phyloP scores from a whole-genome alignment of 2,888 invertebrate genomes.

The Trichogramma dendrolimi region DNA sequence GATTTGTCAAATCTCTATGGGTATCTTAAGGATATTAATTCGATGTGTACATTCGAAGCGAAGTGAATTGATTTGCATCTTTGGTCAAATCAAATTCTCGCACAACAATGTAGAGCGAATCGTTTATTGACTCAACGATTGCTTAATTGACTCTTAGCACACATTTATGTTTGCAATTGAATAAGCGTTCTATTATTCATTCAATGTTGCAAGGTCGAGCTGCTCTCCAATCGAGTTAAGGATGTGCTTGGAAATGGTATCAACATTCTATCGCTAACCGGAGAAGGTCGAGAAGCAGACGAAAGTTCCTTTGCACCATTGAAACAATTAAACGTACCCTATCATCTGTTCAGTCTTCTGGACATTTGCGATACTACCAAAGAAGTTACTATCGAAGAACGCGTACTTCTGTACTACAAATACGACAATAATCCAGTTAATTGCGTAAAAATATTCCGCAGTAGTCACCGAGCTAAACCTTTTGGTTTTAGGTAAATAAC shows the following conservation, averaged over 20 bases:
- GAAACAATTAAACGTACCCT: conserved; percentile 77
- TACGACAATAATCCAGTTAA: conserved; percentile 95
- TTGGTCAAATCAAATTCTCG: no score
- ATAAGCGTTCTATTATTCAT: not conserved
- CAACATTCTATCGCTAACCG: conserved; percentile 84
- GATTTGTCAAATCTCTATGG: no score
- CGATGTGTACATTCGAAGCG: no score
- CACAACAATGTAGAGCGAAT: no score
- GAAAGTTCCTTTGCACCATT: conserved; percentile 86
- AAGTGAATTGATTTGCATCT: no score
- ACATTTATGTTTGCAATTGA: no score
- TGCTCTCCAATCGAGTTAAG: conserved; percentile 70
- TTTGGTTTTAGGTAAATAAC: conserved; percentile 70
- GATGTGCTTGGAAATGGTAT: conserved; percentile 87
- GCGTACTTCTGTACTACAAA: conserved; percentile 90
- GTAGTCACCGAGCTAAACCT: conserved; percentile 77
- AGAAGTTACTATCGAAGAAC: conserved; percentile 82
- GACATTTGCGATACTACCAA: conserved; percentile 96
- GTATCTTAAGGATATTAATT: no score
- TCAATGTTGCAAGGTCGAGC: conserved; percentile 54
- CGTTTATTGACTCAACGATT: no score
- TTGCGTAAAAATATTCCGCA: conserved; percentile 94
- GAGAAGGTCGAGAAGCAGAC: conserved; percentile 83
- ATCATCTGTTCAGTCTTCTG: conserved; percentile 87
- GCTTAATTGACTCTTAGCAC: no score